Evolutionary conservation across 1,140 invertebrate genomes (phyloP), one percentile per base, ranked within the genome.

Genomic region (Trissolcus basalis): DNA sequence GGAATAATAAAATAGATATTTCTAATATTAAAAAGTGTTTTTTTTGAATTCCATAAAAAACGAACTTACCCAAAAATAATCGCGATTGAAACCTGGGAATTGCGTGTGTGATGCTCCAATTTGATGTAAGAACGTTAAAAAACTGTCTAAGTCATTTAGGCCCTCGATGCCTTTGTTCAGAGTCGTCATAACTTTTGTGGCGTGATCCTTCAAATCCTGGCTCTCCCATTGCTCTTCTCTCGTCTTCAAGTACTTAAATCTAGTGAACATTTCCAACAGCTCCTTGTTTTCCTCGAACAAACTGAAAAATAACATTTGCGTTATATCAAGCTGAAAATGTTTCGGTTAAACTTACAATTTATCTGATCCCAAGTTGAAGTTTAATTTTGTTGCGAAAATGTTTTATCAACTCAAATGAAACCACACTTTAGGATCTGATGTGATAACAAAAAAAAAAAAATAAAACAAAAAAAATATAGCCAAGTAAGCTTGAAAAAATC

Each of bases 261-360:
- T 95, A 49, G 92, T 91, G 85, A 97, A 97, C 85, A 97, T 91
- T 16, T 91, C 89, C 13, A 96, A 88, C 4, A 97, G 88, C 54
- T 97, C 95, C 55, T 90, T 87, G 80, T 97, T 94, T 67, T 96
- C 94, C 85, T 97, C 95, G 85, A 97, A 97, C 74, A 97, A 89
- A 85, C 96, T 97, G 90, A 61, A 79, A 74, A 9, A 39, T 39
- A 9, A 39, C 2, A 4, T 11, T 39, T 11, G 9, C n/a, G n/a
- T 39, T 27, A 27, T 27, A 6, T n/a, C n/a, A 27, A 27, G 1
- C 19, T 27, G 19, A 27, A 27, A 27, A 27, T 3, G 19, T 3
- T 27, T 27, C 6, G 19, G n/a, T n/a, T n/a, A n/a, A n/a, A 27
- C 19, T 27, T 1, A 27, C 19, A 27, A 27, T 3, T 27, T 6